Evolutionary conservation across 2,113 vertebrate genomes (phyloP), one percentile per base, ranked within the genome.

Genomic region (Hylia prasina): DNA sequence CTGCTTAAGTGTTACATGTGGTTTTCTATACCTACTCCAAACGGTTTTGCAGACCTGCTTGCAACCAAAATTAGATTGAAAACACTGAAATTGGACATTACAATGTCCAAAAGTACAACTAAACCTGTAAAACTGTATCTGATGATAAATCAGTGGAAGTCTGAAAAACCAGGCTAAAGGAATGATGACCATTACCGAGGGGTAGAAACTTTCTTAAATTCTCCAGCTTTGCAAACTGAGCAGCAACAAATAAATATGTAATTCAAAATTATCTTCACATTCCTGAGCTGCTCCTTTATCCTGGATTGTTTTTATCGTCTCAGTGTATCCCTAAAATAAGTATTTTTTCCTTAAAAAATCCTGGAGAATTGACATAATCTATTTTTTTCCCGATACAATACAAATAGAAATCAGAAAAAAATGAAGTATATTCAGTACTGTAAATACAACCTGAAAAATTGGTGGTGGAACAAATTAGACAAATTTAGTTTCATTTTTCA

Each of bases 231-330:
- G 98, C 98, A 45, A 99, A 98, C 89, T 98, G 98, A 45, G 98
- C 98, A 82, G 98, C 98, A 95, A 99, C 90, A 94, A 99, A 99
- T 27, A 99, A 95, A 45, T 98, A 96, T 8, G 98, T 97, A 86
- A 99, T 98, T 71, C 91, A 94, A 98, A 98, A 95, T 99, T 98
- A 80, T 99, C 98, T 11, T 94, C 72, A 15, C 94, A 96, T 94
- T 99, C 98, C 83, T 98, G 97, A 83, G 97, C 56, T 37, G 92
- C 97, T 73, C 97, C 94, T 89, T 97, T 93, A 7, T 87, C 82
- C 35, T 98, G 97, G 44, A 99, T 91, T 37, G 98, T 81, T n/a
- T 91, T 90, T 82, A 98, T 96, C 58, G 99, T 98, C 35, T 48
- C 42, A 48, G 15, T 37, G 28, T 45, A 21, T 23, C n/a, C 47